A percentile compares a stretch with the other conserved stretches of the same genome.
These are phyloP conservation scores for Pyrrhosoma nymphula DNA, from an alignment of 2,888 invertebrate species.

Conservation along the genomic window DNA sequence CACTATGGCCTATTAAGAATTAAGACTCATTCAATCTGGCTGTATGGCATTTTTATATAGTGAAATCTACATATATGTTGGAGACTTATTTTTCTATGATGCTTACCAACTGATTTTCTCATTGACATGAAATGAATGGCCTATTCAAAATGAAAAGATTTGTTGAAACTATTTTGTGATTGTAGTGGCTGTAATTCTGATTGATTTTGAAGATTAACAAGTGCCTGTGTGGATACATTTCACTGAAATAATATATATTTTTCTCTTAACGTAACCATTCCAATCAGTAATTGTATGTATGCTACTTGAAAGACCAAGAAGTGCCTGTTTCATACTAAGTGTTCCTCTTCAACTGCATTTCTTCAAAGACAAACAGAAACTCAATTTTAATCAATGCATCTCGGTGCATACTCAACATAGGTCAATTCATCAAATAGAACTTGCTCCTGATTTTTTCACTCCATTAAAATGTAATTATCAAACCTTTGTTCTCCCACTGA, in stretches of 20 bases:
- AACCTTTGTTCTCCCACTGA: neutral
- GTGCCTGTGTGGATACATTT: slow-evolving; percentile 60
- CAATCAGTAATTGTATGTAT: slow-evolving; percentile 38
- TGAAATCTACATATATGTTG: slow-evolving; percentile 54
- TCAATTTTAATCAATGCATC: neutral
- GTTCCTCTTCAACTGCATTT: slow-evolving; percentile 50
- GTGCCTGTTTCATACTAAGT: slow-evolving; percentile 58
- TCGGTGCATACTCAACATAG: neutral
- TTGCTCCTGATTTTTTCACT: neutral
- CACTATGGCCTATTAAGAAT: slow-evolving; percentile 32
- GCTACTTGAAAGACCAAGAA: slow-evolving; percentile 57
- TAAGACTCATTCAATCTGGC: slow-evolving; percentile 53
- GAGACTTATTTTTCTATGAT: slow-evolving; percentile 63
- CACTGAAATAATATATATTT: slow-evolving; percentile 54
- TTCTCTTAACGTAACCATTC: slow-evolving; percentile 62
- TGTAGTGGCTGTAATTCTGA: slow-evolving; percentile 48
- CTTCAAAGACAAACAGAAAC: neutral
- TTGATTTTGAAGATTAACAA: slow-evolving; percentile 58
- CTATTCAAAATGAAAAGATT: slow-evolving; percentile 45
- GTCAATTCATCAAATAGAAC: neutral
- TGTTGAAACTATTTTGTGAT: slow-evolving; percentile 61
- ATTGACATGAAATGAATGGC: slow-evolving; percentile 51
- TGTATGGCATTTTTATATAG: slow-evolving; percentile 44
- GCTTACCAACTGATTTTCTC: slow-evolving; percentile 54
- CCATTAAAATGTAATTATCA: neutral